Evolutionary conservation across 2,113 vertebrate species (phyloP).

Genomic region (Hassar affinis): DNA sequence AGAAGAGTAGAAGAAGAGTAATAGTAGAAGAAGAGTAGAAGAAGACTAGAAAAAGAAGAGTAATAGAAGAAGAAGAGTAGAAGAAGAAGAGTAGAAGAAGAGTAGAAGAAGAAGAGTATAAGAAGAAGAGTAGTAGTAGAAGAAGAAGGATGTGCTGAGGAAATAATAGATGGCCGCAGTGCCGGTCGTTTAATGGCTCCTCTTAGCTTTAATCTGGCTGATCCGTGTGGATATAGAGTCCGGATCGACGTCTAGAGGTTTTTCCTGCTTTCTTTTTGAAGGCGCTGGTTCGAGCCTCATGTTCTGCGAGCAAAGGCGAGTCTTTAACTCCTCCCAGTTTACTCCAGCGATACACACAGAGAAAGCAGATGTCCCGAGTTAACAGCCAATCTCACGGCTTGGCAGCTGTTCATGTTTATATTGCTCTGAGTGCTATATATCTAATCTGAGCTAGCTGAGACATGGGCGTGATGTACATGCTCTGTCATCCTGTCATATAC

Average conservation of each 20-base stretch:
- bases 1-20: too few species aligned
- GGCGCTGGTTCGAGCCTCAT: neutral
- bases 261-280: neutral
- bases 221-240: slow-evolving; percentile 6
- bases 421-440: slow-evolving; percentile 32
- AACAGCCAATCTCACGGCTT: slow-evolving; percentile 36
- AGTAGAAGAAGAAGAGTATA: too few species aligned
- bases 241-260: neutral
- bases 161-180: neutral
- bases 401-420: slow-evolving; percentile 46
- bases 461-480: slow-evolving; percentile 2
- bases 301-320: neutral
- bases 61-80: too few species aligned
- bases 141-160: too few species aligned
- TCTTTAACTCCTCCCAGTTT: slow-evolving; percentile 25
- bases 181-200: neutral
- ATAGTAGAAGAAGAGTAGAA: too few species aligned
- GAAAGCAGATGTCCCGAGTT: slow-evolving; percentile 39
- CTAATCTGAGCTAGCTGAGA: slow-evolving; percentile 34
- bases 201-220: slow-evolving; percentile 1
- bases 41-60: too few species aligned
- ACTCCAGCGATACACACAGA: slow-evolving; percentile 6
- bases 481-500: slow-evolving; percentile 29
- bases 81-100: too few species aligned
- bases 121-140: too few species aligned